A percentile compares a stretch with the other conserved stretches of the same genome.
These are phyloP conservation scores for Macrotis lagotis DNA, from an alignment of 2,113 vertebrate species.

Conservation along the genomic window DNA sequence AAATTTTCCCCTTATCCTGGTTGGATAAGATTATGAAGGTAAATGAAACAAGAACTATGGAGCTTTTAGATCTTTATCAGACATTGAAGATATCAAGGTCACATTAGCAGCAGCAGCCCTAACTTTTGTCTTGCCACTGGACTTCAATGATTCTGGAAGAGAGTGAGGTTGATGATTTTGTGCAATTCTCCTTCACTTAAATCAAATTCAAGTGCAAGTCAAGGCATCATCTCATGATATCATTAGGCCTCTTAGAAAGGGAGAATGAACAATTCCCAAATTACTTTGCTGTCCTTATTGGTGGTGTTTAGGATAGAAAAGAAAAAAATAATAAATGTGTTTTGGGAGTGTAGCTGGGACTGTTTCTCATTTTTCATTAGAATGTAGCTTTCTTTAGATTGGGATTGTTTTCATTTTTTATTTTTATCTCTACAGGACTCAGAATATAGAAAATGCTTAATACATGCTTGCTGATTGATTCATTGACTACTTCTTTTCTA, in stretches of 20 bases:
- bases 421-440: background rate
- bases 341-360: background rate
- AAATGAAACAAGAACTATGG: background rate
- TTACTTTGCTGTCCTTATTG: background rate
- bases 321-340: background rate
- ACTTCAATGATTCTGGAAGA: background rate
- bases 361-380: background rate
- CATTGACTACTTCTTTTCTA: background rate
- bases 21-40: background rate
- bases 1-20: background rate
- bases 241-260: background rate
- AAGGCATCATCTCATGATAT: background rate
- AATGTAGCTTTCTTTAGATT: background rate
- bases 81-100: no score
- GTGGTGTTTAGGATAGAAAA: background rate
- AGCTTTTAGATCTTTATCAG: background rate
- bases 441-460: background rate
- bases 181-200: background rate
- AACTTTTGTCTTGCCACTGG: background rate
- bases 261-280: background rate
- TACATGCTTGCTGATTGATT: background rate
- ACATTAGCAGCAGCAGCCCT: background rate
- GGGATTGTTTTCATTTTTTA: background rate
- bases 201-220: background rate
- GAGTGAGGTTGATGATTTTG: background rate